Percentiles rank a stretch among this genome's conserved stretches.
Evolutionary conservation across 2,797 vertebrate species (phyloP).

Genomic region (Falco cherrug): DNA sequence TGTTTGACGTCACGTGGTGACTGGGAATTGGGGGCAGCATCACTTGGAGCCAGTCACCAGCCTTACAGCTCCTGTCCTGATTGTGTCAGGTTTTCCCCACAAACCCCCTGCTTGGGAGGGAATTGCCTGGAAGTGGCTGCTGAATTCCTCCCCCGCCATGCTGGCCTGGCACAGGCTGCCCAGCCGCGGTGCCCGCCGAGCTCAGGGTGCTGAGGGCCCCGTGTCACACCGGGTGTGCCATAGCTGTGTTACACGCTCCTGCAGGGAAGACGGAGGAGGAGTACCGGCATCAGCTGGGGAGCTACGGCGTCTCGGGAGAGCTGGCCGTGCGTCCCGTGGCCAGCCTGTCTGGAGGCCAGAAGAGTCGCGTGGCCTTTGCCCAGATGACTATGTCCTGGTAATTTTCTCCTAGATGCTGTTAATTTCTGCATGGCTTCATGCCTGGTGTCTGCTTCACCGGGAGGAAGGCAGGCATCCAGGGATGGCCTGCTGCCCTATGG

Average conservation of each 20-base stretch:
- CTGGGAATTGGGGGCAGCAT: not conserved
- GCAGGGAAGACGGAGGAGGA: conserved; percentile 92
- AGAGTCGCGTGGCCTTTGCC: conserved; percentile 95
- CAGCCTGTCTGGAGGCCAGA: conserved; percentile 95
- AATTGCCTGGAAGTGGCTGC: not conserved
- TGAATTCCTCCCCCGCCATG: not conserved
- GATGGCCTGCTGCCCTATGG: not conserved
- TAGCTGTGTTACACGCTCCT: not conserved
- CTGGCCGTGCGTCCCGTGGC: conserved; percentile 89
- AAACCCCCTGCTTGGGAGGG: not conserved
- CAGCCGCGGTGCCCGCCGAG: rapidly evolving
- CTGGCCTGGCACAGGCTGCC: not conserved
- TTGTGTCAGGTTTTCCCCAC: not conserved
- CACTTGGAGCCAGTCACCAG: not conserved
- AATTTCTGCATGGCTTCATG: not conserved
- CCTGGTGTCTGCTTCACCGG: not conserved
- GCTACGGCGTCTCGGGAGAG: conserved; percentile 93
- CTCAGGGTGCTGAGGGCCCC: not conserved
- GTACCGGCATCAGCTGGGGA: conserved; percentile 94
- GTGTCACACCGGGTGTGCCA: not conserved
- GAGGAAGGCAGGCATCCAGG: not conserved
- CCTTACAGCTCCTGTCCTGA: not conserved
- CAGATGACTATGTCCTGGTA: conserved; percentile 99
- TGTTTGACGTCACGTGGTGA: rapidly evolving
- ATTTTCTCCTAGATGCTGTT: conserved; percentile 10